Evolutionary conservation across 2,797 vertebrate genomes (phyloP), one percentile per base, ranked within the genome.

Genomic region (Sebastes matsubarae): DNA sequence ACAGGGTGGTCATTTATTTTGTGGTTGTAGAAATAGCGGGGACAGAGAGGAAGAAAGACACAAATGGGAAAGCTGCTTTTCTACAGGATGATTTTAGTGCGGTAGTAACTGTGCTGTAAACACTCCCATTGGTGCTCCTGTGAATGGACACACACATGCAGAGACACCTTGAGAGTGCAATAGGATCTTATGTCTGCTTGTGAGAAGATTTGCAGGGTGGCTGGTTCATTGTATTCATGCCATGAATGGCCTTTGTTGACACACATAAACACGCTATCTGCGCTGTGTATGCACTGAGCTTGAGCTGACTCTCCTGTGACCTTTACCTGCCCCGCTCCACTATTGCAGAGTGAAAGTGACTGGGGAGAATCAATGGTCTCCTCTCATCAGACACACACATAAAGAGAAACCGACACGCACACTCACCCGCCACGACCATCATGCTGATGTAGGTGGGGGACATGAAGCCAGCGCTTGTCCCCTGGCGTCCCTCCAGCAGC

Each of bases 351-450:
- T 79, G 75, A 89, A 87, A 88, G 87, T 77, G 84, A 90, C 80
- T 79, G 72, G 67, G 72, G 76, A 81, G 80, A 92, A 92, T 93
- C 89, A 88, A 89, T 89, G 82, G 67, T 75, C 70, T 85, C 81
- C 73, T 84, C 82, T 89, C 79, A 82, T 87, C 75, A 69, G 6
- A 64, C 75, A 78, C 80, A 69, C 63, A 79, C 75, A 83, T 1
- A 46, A 30, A 60, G 14, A 25, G 63, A 91, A 70, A 77, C 54
- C 30, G 58, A 64, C 70, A 77, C 11, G 3, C 77, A 72, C 72
- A 72, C 81, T 77, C 77, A n/a, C 16, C 75, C 29, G 71, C 70
- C 66, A 9, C 8, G 11, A 38, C 75, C 83, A 69, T 80, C 82
- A 36, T 54, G 72, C 87, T 84, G 80, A 90, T 82, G 78, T 72